Evolutionary conservation across 2,888 invertebrate species (phyloP).

Genomic region (Xestia rhomboidea): DNA sequence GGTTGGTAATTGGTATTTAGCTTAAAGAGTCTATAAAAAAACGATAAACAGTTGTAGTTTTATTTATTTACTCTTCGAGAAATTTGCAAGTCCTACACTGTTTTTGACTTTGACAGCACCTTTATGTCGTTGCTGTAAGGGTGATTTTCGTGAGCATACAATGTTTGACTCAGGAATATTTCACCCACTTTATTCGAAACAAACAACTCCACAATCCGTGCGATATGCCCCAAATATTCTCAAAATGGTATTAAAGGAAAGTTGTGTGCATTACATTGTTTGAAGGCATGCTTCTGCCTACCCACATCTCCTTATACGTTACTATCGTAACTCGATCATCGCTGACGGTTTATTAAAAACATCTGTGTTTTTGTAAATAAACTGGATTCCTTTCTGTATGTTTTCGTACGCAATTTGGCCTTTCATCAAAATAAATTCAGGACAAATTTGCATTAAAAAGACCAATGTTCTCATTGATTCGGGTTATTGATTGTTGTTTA

Average conservation of each 20-base stretch:
- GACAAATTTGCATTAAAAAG: background rate
- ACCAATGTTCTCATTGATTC: background rate
- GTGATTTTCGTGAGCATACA: background rate
- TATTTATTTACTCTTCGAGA: background rate
- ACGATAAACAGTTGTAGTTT: background rate
- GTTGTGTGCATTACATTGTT: conserved; percentile 23
- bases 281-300: conserved; percentile 12
- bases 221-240: conserved; percentile 53
- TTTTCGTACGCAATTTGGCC: background rate
- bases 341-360: conserved; percentile 26
- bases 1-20: background rate
- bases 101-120: background rate
- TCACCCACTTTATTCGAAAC: conserved; percentile 22
- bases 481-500: background rate
- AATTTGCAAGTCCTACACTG: background rate
- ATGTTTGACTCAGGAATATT: conserved; percentile 10
- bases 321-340: conserved; percentile 43
- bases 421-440: background rate
- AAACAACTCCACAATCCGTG: conserved; percentile 4
- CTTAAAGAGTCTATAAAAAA: background rate
- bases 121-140: background rate
- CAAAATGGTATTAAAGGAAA: conserved; percentile 55
- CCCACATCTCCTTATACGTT: conserved; percentile 36
- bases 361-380: conserved; percentile 27
- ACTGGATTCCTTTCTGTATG: conserved; percentile 7